phyloP scores from a whole-genome alignment of 2,888 invertebrate genomes.

The Asteroscopus sphinx region DNA sequence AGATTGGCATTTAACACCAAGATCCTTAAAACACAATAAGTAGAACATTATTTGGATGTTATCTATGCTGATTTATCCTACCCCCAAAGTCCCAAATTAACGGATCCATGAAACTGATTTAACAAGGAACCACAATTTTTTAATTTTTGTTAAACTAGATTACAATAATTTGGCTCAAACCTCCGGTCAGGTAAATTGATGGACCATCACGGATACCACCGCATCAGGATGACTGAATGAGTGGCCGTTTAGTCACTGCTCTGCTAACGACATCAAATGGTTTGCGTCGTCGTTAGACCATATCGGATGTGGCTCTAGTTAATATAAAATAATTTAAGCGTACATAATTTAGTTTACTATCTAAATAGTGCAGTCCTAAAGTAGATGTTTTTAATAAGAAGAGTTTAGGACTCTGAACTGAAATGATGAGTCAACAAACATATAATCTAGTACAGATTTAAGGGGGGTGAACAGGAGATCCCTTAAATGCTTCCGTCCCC shows the following conservation, averaged over 20 bases:
- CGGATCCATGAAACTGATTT: no score
- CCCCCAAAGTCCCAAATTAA: no score
- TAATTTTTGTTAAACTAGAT: conserved; percentile 15
- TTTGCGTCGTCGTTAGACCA: conserved; percentile 23
- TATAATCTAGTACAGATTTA: no score
- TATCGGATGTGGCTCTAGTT: conserved; percentile 5
- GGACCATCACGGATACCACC: conserved; percentile 26
- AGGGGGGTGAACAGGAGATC: no score
- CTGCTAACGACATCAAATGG: conserved; percentile 18
- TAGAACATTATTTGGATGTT: no score
- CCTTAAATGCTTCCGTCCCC: no score
- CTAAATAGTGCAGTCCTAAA: background rate
- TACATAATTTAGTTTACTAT: background rate
- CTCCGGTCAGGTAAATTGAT: conserved; percentile 19
- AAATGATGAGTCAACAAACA: no score
- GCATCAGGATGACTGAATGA: conserved; percentile 24
- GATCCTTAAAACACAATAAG: no score
- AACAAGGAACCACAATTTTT: background rate
- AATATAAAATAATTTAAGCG: conserved; percentile 2
- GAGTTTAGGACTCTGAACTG: no score
- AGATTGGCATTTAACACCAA: no score
- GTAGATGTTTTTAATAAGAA: no score
- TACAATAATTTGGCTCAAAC: conserved; percentile 20
- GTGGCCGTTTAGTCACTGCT: conserved; percentile 22
- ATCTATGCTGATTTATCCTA: no score